A percentile compares a stretch with the other conserved stretches of the same genome.
These are phyloP conservation scores for Drosophila setifemur DNA, from an alignment of 1,140 invertebrate species.

Conservation along the genomic window DNA sequence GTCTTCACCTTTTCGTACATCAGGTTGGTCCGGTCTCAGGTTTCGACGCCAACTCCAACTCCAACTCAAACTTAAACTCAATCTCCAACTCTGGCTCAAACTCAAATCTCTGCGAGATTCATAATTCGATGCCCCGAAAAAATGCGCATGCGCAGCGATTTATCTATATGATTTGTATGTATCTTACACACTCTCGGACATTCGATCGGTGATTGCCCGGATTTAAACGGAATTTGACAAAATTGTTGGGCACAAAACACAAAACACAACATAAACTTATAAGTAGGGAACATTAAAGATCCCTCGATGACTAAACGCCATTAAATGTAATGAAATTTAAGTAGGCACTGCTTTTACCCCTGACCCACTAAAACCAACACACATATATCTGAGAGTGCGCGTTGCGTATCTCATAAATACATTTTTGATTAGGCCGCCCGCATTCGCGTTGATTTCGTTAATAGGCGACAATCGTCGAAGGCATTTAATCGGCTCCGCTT, in stretches of 20 bases:
- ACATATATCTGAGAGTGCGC: conserved; percentile 9
- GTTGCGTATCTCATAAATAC: conserved; percentile 66
- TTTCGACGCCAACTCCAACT: background rate
- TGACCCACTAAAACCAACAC: conserved; percentile 71
- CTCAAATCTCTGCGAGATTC: conserved; percentile 12
- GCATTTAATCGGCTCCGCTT: conserved; percentile 61
- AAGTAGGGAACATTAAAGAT: conserved; percentile 1
- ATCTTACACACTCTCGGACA: conserved; percentile 8
- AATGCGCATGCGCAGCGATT: conserved; percentile 42
- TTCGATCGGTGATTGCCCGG: conserved; percentile 13
- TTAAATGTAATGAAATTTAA: conserved; percentile 77
- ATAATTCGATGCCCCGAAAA: too few relatives aligned
- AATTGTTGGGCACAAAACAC: background rate
- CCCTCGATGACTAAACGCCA: conserved; percentile 70
- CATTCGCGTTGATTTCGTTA: conserved; percentile 69
- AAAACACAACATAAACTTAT: too few relatives aligned
- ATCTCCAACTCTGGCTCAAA: background rate
- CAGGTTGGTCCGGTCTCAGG: conserved; percentile 35
- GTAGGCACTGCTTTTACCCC: conserved; percentile 58
- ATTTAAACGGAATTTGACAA: background rate
- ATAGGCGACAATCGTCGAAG: conserved; percentile 66
- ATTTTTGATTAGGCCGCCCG: conserved; percentile 75
- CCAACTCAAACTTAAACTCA: background rate
- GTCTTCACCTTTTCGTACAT: conserved; percentile 68
- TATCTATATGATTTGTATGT: conserved; percentile 6